phyloP scores from a whole-genome alignment of 2,113 vertebrate genomes.

The Tylochromis polylepis region DNA sequence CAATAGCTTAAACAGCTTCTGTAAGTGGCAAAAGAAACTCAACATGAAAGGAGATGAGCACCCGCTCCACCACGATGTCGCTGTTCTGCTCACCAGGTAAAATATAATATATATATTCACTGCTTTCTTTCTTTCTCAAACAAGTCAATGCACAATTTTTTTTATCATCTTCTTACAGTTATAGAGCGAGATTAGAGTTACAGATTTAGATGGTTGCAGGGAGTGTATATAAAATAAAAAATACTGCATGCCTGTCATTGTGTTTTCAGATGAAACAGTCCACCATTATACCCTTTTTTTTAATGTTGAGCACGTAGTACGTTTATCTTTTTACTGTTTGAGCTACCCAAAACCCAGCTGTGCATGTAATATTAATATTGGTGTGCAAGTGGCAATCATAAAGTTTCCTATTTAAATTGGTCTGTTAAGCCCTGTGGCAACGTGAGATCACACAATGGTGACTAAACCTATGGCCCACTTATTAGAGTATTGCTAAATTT shows the following conservation, averaged over 20 bases:
- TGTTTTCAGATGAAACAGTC: background rate
- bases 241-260: background rate
- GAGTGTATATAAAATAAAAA: background rate
- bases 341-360: background rate
- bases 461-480: background rate
- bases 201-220: background rate
- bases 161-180: background rate
- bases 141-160: background rate
- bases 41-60: constrained; percentile 88
- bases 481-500: background rate
- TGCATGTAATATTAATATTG: background rate
- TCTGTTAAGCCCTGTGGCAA: background rate
- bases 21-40: constrained; percentile 94
- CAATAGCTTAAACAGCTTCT: constrained; percentile 91
- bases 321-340: background rate
- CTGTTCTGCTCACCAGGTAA: constrained; percentile 93
- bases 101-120: background rate
- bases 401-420: background rate
- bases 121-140: background rate
- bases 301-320: background rate
- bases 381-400: background rate
- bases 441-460: background rate
- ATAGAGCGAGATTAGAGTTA: background rate
- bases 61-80: constrained; percentile 87
- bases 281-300: background rate